These are phyloP conservation scores for Andrena chrysosceles DNA, from an alignment of 2,888 invertebrate genomes.

Conservation along the genomic window DNA sequence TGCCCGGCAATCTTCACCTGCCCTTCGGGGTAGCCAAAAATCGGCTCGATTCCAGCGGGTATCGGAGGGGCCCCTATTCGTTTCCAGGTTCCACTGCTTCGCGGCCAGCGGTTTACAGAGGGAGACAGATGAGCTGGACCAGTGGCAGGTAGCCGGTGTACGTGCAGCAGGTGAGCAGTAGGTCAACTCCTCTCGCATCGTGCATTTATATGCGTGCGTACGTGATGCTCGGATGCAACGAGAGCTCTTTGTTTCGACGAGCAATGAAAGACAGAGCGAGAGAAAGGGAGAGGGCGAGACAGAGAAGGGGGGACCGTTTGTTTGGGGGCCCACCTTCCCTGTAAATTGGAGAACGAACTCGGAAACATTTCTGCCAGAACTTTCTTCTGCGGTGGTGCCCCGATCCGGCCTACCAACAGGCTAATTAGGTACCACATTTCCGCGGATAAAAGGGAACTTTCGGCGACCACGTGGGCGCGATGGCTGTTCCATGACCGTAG, in stretches of 20 bases:
- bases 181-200: slow-evolving; percentile 55
- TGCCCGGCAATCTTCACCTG: slow-evolving; percentile 20
- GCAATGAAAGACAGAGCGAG: no score
- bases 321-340: background rate
- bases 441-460: no score
- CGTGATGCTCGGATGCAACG: slow-evolving; percentile 39
- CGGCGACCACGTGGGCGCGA: no score
- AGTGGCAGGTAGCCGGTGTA: slow-evolving; percentile 67
- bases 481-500: no score
- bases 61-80: slow-evolving; percentile 1
- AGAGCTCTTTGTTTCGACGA: slow-evolving; percentile 58
- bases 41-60: slow-evolving; percentile 7
- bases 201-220: slow-evolving; percentile 43
- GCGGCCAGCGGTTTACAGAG: slow-evolving; percentile 45
- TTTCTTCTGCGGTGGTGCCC: background rate
- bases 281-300: no score
- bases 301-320: slow-evolving; percentile 6
- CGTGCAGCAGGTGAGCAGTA: slow-evolving; percentile 70
- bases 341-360: slow-evolving; percentile 27
- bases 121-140: slow-evolving; percentile 66
- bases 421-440: no score
- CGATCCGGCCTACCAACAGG: background rate
- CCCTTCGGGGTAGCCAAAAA: slow-evolving; percentile 20
- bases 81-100: slow-evolving; percentile 44
- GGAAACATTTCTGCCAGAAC: background rate